A percentile compares a stretch with the other conserved stretches of the same genome.
phyloP scores from a whole-genome alignment of 2,888 invertebrate species.

The Lathronympha strigana region DNA sequence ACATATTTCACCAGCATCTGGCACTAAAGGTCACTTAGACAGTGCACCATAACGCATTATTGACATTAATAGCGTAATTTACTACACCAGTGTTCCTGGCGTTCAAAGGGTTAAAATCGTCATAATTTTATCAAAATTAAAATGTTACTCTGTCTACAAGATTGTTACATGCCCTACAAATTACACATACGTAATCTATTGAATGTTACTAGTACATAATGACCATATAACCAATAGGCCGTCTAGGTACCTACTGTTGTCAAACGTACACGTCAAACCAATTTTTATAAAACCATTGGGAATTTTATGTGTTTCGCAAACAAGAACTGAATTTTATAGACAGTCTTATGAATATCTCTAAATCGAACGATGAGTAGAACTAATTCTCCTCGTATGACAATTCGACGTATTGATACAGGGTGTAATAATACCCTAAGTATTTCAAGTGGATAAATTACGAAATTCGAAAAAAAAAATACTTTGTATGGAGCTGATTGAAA shows the following conservation, averaged over 20 bases:
- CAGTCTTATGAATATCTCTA: neutral
- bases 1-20: too few relatives aligned
- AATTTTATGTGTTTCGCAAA: slow-evolving; percentile 22
- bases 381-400: too few relatives aligned
- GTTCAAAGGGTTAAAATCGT: neutral
- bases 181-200: slow-evolving; percentile 67
- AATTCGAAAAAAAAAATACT: too few relatives aligned
- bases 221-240: slow-evolving; percentile 54
- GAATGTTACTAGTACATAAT: slow-evolving; percentile 59
- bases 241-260: slow-evolving; percentile 36
- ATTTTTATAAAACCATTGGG: slow-evolving; percentile 39
- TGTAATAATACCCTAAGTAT: too few relatives aligned
- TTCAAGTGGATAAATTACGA: too few relatives aligned
- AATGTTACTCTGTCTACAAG: slow-evolving; percentile 40
- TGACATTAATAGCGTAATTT: too few relatives aligned
- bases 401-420: too few relatives aligned
- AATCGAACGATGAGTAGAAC: neutral
- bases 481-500: too few relatives aligned
- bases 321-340: neutral
- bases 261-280: slow-evolving; percentile 41
- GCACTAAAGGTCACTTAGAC: too few relatives aligned
- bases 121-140: neutral
- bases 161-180: slow-evolving; percentile 26
- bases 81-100: too few relatives aligned
- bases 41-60: too few relatives aligned